Evolutionary conservation across 2,797 vertebrate genomes (phyloP).

Genomic region (Hephaestus fuliginosus): DNA sequence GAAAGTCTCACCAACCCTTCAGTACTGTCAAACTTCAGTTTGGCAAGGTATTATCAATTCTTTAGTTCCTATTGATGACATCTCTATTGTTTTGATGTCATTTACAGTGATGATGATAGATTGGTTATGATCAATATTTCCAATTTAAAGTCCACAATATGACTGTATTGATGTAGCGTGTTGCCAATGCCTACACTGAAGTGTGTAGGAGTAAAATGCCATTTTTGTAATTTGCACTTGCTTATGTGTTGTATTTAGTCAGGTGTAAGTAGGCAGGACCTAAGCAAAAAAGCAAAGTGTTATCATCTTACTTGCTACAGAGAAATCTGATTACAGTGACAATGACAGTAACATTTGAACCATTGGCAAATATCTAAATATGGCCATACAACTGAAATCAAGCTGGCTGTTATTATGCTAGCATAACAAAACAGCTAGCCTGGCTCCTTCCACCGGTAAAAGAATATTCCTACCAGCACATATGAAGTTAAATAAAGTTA

Average conservation of each 20-base stretch:
- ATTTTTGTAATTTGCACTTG: neutral
- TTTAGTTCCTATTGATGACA: constrained; percentile 34
- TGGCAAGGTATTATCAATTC: constrained; percentile 20
- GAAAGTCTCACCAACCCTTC: constrained; percentile 23
- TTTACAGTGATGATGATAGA: constrained; percentile 1
- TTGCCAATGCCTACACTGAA: neutral
- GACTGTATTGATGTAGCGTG: neutral
- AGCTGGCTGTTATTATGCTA: neutral
- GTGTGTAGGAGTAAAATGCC: neutral
- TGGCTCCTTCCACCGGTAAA: neutral
- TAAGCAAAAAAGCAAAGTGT: neutral
- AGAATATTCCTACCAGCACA: neutral
- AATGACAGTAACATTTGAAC: neutral
- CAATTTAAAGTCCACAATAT: neutral
- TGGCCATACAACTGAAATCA: neutral
- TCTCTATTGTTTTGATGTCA: constrained; percentile 23
- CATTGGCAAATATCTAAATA: neutral
- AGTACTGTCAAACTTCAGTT: constrained; percentile 32
- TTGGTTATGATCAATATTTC: neutral
- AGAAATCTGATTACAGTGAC: neutral
- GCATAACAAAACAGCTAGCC: neutral
- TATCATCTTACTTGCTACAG: neutral
- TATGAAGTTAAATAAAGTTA: neutral
- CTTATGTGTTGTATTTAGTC: neutral
- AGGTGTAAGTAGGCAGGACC: neutral